These are phyloP conservation scores for Sipunculus nudus DNA, from an alignment of 2,888 invertebrate genomes.

Conservation along the genomic window DNA sequence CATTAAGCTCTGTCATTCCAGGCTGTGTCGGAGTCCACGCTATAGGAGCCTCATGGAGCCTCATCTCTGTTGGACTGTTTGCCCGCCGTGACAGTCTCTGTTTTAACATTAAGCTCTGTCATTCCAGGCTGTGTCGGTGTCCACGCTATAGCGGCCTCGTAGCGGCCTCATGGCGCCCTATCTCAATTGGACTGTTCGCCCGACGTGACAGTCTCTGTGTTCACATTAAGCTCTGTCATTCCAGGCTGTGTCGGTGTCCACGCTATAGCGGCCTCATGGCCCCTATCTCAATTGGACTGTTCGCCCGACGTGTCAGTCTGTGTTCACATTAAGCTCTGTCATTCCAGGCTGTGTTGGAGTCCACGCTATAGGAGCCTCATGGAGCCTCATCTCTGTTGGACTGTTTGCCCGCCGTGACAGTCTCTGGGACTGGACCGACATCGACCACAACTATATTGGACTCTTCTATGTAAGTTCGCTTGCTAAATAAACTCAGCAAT, in stretches of 20 bases:
- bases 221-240: too few species aligned
- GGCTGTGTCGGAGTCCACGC: conserved; percentile 23
- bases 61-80: conserved; percentile 21
- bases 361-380: conserved; percentile 14
- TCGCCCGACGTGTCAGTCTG: too few species aligned
- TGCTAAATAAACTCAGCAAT: too few species aligned
- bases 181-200: conserved; percentile 19
- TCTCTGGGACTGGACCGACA: not conserved
- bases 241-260: too few species aligned
- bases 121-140: conserved; percentile 18
- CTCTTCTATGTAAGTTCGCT: conserved; percentile 21
- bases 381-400: conserved; percentile 22
- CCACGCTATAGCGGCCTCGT: too few species aligned
- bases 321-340: too few species aligned
- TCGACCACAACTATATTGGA: conserved; percentile 5
- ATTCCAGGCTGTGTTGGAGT: conserved; percentile 17
- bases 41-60: conserved; percentile 12
- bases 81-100: not conserved
- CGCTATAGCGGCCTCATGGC: too few species aligned
- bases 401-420: conserved; percentile 7
- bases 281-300: too few species aligned
- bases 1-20: too few species aligned
- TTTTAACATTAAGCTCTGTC: too few species aligned
- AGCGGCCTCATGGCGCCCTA: conserved; percentile 11
- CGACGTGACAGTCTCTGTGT: not conserved